Evolutionary conservation across 2,888 invertebrate species (phyloP).

Genomic region (Sinhomidia bicolor): DNA sequence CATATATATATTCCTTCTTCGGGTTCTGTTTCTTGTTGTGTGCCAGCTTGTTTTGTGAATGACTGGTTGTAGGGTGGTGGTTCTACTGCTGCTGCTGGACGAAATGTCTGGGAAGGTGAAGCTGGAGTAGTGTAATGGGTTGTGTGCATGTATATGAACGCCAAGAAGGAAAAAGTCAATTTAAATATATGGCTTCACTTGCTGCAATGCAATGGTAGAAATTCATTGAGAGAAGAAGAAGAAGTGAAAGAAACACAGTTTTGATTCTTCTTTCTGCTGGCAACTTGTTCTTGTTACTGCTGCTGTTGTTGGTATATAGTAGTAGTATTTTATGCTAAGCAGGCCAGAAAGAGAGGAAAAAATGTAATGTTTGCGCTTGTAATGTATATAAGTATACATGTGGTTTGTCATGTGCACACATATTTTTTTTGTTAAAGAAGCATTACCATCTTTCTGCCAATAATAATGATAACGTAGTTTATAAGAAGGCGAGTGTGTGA

Average conservation of each 20-base stretch:
- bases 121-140: conserved; percentile 5
- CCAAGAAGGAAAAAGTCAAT: conserved; percentile 50
- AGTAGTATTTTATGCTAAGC: conserved; percentile 48
- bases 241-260: neutral
- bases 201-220: conserved; percentile 23
- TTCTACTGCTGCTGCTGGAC: neutral
- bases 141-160: neutral
- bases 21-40: neutral
- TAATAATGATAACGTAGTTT: conserved; percentile 25
- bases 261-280: no score
- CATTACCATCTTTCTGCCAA: conserved; percentile 12
- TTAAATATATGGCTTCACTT: conserved; percentile 64
- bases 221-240: conserved; percentile 31
- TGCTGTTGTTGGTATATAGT: neutral
- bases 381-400: neutral
- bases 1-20: conserved; percentile 49
- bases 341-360: neutral
- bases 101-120: neutral
- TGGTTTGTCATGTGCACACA: conserved; percentile 67
- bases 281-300: neutral
- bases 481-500: neutral
- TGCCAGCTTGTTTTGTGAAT: conserved; percentile 57
- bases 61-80: conserved; percentile 18
- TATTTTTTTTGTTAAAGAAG: conserved; percentile 28
- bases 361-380: neutral